A percentile compares a stretch with the other conserved stretches of the same genome.
Evolutionary conservation across 2,113 vertebrate genomes (phyloP).

Genomic region (Actinemys pallida): DNA sequence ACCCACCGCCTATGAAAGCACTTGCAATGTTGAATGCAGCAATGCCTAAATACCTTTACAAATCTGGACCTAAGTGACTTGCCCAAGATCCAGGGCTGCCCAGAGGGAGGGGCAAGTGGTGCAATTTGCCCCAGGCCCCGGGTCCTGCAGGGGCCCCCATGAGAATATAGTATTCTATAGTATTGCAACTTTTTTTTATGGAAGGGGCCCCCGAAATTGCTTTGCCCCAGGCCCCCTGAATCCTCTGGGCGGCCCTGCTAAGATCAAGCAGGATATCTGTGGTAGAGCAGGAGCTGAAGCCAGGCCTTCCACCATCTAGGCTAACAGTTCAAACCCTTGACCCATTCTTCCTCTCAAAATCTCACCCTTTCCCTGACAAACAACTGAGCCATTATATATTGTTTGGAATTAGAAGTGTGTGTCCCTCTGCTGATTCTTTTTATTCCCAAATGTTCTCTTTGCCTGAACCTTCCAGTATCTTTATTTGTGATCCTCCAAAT

Average conservation of each 20-base stretch:
- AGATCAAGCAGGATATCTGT: background rate
- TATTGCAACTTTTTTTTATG: too few species aligned
- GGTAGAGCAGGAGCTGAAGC: background rate
- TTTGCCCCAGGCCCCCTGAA: too few species aligned
- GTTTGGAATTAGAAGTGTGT: background rate
- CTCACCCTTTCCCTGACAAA: background rate
- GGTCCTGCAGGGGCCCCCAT: too few species aligned
- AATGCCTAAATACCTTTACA: background rate
- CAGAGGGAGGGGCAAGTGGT: too few species aligned
- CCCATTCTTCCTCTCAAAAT: rapidly evolving
- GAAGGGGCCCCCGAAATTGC: too few species aligned
- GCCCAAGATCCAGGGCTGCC: background rate
- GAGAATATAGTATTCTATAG: too few species aligned
- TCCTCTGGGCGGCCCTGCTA: background rate
- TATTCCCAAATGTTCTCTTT: background rate
- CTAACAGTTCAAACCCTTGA: background rate
- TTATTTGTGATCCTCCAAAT: background rate
- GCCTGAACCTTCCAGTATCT: background rate
- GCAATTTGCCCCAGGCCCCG: too few species aligned
- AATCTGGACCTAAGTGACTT: background rate
- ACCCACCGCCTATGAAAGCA: too few species aligned
- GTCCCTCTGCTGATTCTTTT: background rate
- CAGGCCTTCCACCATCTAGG: background rate
- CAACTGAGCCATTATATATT: rapidly evolving
- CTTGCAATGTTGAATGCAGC: background rate